Base-by-base conservation (phyloP, 2,113 vertebrate species). In the Conger conger region DNA sequence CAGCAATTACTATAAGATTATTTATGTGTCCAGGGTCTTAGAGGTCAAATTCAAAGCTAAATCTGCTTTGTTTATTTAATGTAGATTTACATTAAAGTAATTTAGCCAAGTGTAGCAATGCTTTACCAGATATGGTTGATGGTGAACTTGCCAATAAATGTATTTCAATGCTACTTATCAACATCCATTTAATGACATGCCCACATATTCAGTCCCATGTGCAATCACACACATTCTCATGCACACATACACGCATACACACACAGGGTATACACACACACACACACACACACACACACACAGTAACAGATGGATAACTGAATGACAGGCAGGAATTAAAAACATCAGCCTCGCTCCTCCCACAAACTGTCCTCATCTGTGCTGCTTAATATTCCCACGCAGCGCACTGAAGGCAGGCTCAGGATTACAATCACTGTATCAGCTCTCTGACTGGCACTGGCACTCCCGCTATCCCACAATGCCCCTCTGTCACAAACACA, bases 381-480 rank as follows among this genome's bases (percentile, higher is more conserved):
- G 83, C 73, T 86, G 85, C 82, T 88, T 81, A 68, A 68, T 27
- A 85, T 85, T 89, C 88, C 85, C 88, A 79, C 36, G 33, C n/a
- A 84, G 50, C 40, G 77, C 50, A 54, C 82, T 13, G 37, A 80
- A 57, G 82, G 83, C 38, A 40, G 85, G 83, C 57, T 88, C 38
- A 40, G 85, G 83, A 68, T 88, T 86, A 86, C 86, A 88, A 89
- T 91, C 89, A 89, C 91, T 90, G 91, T 90, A 80, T 89, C 92
- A 92, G 91, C 88, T 89, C 92, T 82, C 88, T 91, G 93, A 90
- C 93, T 93, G 94, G 91, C 93, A 94, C 94, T 42, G 87, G 85
- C 73, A 37, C 89, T 88, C 89, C 68, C 87, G 86, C 20, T 3
- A 87, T 80, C 63, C 53, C 83, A 88, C 92, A 93, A 93, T 89